phyloP scores from a whole-genome alignment of 2,113 vertebrate genomes.

The Eclectus roratus region DNA sequence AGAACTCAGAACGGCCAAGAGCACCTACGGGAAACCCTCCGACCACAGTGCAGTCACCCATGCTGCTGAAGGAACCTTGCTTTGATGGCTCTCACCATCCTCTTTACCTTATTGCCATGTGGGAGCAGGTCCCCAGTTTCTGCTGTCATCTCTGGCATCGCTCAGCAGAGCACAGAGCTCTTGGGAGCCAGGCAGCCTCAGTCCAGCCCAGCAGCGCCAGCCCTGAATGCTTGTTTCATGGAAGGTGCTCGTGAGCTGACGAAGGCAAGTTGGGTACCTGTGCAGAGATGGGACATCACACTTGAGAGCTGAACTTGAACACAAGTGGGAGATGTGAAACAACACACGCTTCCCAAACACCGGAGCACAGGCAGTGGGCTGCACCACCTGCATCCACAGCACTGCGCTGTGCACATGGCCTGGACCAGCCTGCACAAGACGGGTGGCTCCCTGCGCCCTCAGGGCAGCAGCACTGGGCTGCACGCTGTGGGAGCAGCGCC shows the following conservation, averaged over 20 bases:
- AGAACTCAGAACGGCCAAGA: not conserved
- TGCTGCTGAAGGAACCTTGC: not conserved
- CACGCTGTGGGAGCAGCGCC: not conserved
- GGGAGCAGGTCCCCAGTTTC: slow-evolving; percentile 65
- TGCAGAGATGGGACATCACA: not conserved
- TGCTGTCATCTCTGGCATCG: slow-evolving; percentile 71
- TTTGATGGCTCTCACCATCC: not conserved
- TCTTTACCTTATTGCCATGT: slow-evolving; percentile 73
- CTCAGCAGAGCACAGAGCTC: slow-evolving; percentile 58
- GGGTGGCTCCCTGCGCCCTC: not conserved
- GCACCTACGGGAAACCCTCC: not conserved
- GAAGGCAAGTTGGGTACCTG: slow-evolving; percentile 75
- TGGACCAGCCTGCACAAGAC: not conserved
- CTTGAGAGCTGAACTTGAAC: not conserved
- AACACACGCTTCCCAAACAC: not conserved
- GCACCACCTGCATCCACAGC: not conserved
- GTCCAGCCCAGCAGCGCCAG: not conserved
- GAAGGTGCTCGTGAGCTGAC: not conserved
- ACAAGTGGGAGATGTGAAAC: too few species aligned
- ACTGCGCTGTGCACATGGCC: not conserved
- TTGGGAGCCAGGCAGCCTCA: slow-evolving; percentile 23
- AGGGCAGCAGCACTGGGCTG: not conserved
- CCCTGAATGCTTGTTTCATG: not conserved
- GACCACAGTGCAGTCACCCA: not conserved
- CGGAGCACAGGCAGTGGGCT: not conserved